Conservation (phyloP, 2,113 vertebrate genomes). For the Albula goreensis region DNA sequence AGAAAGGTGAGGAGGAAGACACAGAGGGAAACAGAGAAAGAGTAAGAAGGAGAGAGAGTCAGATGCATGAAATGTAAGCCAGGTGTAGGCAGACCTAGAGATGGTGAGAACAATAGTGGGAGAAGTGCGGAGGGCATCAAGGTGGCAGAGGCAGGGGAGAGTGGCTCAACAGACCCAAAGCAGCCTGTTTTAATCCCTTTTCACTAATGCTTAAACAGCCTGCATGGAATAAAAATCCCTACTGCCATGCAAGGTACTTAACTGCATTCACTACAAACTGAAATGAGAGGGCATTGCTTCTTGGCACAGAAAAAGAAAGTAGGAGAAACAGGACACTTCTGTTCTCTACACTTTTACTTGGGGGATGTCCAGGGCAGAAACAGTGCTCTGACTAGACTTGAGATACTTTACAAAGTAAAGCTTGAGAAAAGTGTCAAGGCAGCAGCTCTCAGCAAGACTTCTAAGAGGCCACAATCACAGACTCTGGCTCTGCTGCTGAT, state of each 20-base stretch:
- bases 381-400: not conserved
- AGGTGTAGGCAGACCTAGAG: not conserved
- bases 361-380: not conserved
- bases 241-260: conserved; percentile 1
- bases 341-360: not conserved
- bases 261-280: not conserved
- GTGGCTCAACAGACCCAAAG: not conserved
- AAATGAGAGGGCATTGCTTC: not conserved
- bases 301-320: not conserved
- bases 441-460: not conserved
- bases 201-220: conserved; percentile 13
- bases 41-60: not conserved
- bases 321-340: conserved; percentile 11
- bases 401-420: not conserved
- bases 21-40: not conserved
- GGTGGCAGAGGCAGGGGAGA: not conserved
- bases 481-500: not conserved
- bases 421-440: not conserved
- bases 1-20: no score
- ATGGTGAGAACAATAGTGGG: not conserved
- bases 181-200: not conserved
- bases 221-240: conserved; percentile 2
- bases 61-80: not conserved
- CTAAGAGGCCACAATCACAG: not conserved
- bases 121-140: not conserved